Conservation (phyloP, 2,797 vertebrate genomes). For the Dendrocincla fuliginosa region DNA sequence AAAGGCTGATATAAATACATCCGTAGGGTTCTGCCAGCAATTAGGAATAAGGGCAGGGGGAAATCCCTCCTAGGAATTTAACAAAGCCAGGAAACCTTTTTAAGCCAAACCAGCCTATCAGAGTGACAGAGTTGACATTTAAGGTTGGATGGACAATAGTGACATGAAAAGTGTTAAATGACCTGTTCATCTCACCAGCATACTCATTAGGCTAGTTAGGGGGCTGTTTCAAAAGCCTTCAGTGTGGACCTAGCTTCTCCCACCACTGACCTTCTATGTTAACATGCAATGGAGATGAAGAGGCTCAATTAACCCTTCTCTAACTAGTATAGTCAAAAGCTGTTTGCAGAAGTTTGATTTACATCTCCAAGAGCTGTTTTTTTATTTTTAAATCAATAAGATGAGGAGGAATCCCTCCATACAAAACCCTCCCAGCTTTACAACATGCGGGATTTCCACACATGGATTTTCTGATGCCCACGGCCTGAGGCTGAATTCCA, state of each 20-base stretch:
- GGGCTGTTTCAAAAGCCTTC: conserved; percentile 45
- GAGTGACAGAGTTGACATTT: conserved; percentile 57
- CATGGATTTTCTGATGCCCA: neutral
- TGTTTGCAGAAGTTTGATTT: neutral
- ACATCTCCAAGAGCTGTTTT: neutral
- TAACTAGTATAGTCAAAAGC: neutral
- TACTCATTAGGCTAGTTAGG: conserved; percentile 56
- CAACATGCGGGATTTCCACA: neutral
- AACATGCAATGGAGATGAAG: conserved; percentile 24
- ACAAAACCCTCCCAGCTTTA: neutral
- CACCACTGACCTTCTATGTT: conserved; percentile 25
- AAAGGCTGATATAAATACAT: conserved; percentile 53
- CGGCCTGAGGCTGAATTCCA: conserved; percentile 4
- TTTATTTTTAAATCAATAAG: neutral
- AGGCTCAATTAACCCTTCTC: conserved; percentile 49
- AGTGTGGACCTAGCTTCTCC: conserved; percentile 30
- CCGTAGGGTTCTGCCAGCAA: conserved; percentile 46
- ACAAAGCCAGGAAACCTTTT: conserved; percentile 64
- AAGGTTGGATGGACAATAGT: conserved; percentile 58
- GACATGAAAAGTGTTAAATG: conserved; percentile 48
- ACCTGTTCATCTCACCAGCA: conserved; percentile 56
- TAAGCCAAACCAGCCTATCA: conserved; percentile 45
- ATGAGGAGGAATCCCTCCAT: neutral
- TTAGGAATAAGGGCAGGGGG: conserved; percentile 13
- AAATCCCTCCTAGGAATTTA: conserved; percentile 31